A percentile compares a stretch with the other conserved stretches of the same genome.
Evolutionary conservation across 92 coral and sea anemone genomes (phyloP).

Genomic region (Phymanthus crucifer): DNA sequence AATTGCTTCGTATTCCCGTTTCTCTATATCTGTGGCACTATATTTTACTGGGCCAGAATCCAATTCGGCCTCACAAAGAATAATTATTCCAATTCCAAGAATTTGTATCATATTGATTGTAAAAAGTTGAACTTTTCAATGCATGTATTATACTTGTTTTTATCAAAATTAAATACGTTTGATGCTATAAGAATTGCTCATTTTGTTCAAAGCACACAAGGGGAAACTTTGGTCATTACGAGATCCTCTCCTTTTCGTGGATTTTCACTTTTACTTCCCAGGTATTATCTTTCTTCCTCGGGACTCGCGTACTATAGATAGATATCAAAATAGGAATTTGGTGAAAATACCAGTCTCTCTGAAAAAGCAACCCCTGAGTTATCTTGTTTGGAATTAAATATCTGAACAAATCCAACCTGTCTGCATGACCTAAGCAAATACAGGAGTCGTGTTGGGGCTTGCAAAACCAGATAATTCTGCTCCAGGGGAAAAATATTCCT

Average conservation of each 20-base stretch:
- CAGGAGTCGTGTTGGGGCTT: neutral
- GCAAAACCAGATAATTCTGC: neutral
- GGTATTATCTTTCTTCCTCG: too few species aligned
- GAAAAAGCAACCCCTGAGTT: too few species aligned
- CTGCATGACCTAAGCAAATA: neutral
- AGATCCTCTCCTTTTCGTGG: too few species aligned
- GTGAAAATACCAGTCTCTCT: too few species aligned
- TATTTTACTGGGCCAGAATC: neutral
- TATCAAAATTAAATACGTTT: neutral
- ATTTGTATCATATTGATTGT: neutral
- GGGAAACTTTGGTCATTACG: neutral
- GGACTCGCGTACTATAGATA: too few species aligned
- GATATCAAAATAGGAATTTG: too few species aligned
- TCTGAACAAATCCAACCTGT: neutral
- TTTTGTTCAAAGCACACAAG: neutral
- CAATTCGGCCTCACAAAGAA: neutral
- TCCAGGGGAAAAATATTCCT: neutral
- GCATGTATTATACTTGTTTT: neutral
- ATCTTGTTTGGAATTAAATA: too few species aligned
- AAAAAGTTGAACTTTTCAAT: neutral
- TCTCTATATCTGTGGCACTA: neutral
- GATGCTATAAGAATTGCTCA: neutral
- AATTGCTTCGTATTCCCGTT: too few species aligned
- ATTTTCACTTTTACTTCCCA: too few species aligned
- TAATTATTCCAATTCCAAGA: neutral